Percentiles rank a stretch among this genome's conserved stretches.
phyloP scores from a whole-genome alignment of 2,888 invertebrate genomes.

The Limnephilus marmoratus region DNA sequence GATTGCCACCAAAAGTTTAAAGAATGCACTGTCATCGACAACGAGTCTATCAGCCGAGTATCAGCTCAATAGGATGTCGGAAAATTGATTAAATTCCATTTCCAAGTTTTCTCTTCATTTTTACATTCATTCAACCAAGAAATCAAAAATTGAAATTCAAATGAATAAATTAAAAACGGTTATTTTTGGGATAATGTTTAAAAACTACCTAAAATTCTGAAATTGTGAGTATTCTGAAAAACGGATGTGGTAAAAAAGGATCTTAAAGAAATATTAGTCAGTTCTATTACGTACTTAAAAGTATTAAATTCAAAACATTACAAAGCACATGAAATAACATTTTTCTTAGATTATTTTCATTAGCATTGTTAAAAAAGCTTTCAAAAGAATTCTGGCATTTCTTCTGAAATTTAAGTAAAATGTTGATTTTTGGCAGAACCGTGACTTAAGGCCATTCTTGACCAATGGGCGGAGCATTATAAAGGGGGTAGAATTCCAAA shows the following conservation, averaged over 20 bases:
- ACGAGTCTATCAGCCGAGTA: too few relatives aligned
- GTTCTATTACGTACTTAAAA: neutral
- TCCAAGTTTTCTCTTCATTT: too few relatives aligned
- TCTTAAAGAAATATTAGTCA: neutral
- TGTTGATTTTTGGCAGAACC: slow-evolving; percentile 25
- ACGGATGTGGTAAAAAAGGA: neutral
- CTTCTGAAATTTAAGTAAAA: neutral
- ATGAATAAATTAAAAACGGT: neutral
- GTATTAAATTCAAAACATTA: neutral
- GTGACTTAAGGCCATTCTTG: slow-evolving; percentile 52
- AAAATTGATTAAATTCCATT: too few relatives aligned
- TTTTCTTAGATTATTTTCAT: neutral
- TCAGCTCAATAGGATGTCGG: too few relatives aligned
- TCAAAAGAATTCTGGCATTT: neutral
- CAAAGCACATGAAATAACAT: neutral
- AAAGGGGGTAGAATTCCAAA: slow-evolving; percentile 58
- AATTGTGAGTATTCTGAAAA: neutral
- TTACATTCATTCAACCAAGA: too few relatives aligned
- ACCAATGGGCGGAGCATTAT: neutral
- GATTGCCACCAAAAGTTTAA: too few relatives aligned
- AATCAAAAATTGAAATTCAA: too few relatives aligned
- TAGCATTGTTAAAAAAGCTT: neutral
- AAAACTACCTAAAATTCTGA: neutral
- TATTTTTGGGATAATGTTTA: neutral
- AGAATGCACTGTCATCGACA: too few relatives aligned